These are phyloP conservation scores for Arrhopalites spinosus DNA, from an alignment of 2,888 invertebrate genomes.

Conservation along the genomic window DNA sequence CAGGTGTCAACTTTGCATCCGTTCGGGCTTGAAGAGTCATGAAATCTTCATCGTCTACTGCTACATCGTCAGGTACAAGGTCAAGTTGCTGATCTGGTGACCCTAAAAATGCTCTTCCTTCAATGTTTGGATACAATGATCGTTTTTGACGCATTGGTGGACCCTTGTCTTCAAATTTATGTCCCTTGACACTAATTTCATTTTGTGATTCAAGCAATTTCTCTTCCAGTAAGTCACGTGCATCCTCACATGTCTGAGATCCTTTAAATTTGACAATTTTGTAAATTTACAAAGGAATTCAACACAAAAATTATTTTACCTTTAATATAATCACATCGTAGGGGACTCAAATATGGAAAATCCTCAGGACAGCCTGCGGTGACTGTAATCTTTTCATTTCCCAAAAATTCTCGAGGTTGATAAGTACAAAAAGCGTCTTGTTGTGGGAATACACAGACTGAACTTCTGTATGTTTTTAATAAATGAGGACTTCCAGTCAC, in stretches of 20 bases:
- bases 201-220: too few relatives aligned
- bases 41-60: conserved; percentile 8
- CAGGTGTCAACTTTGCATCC: not conserved
- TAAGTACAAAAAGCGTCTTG: conserved; percentile 17
- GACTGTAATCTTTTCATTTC: not conserved
- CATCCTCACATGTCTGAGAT: not conserved
- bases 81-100: conserved; percentile 15
- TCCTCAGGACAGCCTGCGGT: conserved; percentile 3
- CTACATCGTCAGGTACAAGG: not conserved
- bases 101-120: conserved; percentile 18
- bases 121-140: not conserved
- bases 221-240: too few relatives aligned
- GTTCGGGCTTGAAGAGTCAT: too few relatives aligned
- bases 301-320: conserved; percentile 7
- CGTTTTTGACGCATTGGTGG: not conserved
- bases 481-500: conserved; percentile 19
- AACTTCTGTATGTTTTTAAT: not conserved
- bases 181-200: too few relatives aligned
- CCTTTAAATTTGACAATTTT: not conserved
- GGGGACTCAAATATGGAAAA: not conserved
- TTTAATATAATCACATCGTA: conserved; percentile 19
- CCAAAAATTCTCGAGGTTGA: conserved; percentile 6
- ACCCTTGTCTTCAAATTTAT: too few relatives aligned
- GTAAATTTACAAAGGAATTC: not conserved
- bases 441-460: conserved; percentile 14